Evolutionary conservation across 1,140 invertebrate species (phyloP).

Genomic region (Vollenhovia emeryi): DNA sequence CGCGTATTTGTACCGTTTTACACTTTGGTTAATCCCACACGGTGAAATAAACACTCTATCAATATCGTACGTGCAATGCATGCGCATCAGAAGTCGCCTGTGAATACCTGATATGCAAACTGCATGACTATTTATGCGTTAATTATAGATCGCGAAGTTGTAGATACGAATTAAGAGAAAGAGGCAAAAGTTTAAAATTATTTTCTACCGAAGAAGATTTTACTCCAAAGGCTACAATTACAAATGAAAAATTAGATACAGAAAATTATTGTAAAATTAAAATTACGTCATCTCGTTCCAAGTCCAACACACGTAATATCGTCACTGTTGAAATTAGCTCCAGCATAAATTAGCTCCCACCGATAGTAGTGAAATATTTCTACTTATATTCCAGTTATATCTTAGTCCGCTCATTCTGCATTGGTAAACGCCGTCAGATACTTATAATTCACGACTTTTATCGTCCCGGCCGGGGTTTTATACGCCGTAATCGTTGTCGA

Average conservation of each 20-base stretch:
- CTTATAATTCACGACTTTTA: slow-evolving; percentile 51
- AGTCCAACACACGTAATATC: slow-evolving; percentile 1
- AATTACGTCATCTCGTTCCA: background rate
- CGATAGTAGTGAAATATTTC: slow-evolving; percentile 17
- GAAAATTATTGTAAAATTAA: background rate
- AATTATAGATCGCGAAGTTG: background rate
- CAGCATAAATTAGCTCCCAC: slow-evolving; percentile 14
- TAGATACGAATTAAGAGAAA: background rate
- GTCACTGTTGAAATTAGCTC: background rate
- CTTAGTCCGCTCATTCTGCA: slow-evolving; percentile 3
- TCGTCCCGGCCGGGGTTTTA: slow-evolving; percentile 33
- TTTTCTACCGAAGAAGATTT: background rate
- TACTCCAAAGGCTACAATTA: background rate
- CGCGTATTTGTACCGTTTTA: slow-evolving; percentile 38
- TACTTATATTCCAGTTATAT: background rate
- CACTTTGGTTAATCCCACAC: slow-evolving; percentile 16
- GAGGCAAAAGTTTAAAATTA: background rate
- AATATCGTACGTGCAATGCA: background rate
- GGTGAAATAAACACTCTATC: slow-evolving; percentile 17
- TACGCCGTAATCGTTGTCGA: slow-evolving; percentile 32
- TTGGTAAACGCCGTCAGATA: background rate
- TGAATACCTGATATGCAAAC: background rate
- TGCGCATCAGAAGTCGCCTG: background rate
- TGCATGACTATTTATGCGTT: background rate
- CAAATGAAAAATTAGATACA: background rate